Evolutionary conservation across 2,113 vertebrate species (phyloP), one percentile per base, ranked within the genome.

Genomic region (Scortum barcoo): DNA sequence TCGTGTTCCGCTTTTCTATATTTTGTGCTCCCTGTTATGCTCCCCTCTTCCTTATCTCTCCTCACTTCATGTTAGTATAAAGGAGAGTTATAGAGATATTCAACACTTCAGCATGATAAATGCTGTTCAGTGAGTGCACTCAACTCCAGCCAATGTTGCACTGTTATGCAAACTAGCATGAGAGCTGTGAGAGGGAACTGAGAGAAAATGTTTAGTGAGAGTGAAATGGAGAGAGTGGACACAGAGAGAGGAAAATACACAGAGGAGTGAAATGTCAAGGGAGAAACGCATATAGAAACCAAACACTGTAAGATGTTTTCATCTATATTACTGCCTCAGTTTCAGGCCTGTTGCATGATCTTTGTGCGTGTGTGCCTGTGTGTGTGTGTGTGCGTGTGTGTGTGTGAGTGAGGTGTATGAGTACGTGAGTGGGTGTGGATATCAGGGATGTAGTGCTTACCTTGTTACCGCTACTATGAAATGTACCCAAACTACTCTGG

Each of bases 141-240:
- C 89, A 84, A 80, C 86, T 89, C 81, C 75, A 80, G 85, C 88
- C 89, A 90, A 22, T 82, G 83, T 86, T 89, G 74, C 80, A 69
- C 85, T 88, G 86, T 92, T 93, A 92, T 86, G 90, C 88, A 94
- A 94, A 93, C 89, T 74, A 90, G 84, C 73, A 88, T 57, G 53
- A 86, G 86, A 85, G 77, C 82, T 79, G 80, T 50, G 84, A 77
- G 81, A 72, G 79, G 82, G 76, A 40, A 67, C 28, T 38, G 81
- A 89, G 76, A 75, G 67, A 81, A 78, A 85, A n/a, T 65, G 74
- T 63, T 79, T 56, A 56, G 65, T 33, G 57, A 83, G 71, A 44
- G 71, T 71, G 62, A 78, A 42, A 72, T 77, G 19, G 70, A 70
- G 38, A 58, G 75, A 72, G 58, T 54, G 58, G 72, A 88, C 58